phyloP scores from a whole-genome alignment of 2,888 invertebrate genomes.

The Notocelia uddmanniana region DNA sequence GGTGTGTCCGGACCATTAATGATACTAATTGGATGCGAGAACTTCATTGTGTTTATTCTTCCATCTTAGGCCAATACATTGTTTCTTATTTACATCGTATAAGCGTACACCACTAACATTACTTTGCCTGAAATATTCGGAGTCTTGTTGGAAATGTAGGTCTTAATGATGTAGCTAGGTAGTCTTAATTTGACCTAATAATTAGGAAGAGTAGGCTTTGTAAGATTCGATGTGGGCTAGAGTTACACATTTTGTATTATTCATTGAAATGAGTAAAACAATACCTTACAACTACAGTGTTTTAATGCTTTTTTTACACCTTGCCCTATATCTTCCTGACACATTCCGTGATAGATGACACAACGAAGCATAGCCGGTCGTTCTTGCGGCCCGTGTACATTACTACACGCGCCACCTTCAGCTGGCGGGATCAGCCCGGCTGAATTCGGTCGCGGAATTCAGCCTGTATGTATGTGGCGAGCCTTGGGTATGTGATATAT shows the following conservation, averaged over 20 bases:
- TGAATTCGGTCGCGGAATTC: too few species aligned
- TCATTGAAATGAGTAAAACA: constrained; percentile 53
- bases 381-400: too few species aligned
- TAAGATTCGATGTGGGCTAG: constrained; percentile 37
- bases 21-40: constrained; percentile 23
- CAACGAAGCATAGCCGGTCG: too few species aligned
- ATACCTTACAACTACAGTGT: constrained; percentile 50
- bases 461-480: too few species aligned
- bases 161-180: constrained; percentile 24
- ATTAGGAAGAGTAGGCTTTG: constrained; percentile 40
- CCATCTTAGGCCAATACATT: constrained; percentile 8
- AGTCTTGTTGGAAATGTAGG: constrained; percentile 11
- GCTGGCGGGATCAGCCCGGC: too few species aligned
- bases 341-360: too few species aligned
- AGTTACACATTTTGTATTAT: constrained; percentile 51
- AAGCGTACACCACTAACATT: neutral
- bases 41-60: constrained; percentile 19
- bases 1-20: too few species aligned
- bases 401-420: too few species aligned
- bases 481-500: too few species aligned
- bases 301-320: constrained; percentile 23
- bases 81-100: constrained; percentile 9
- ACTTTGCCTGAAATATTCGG: neutral
- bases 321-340: too few species aligned
- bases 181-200: constrained; percentile 42